Evolutionary conservation across 2,113 vertebrate species (phyloP).

Genomic region (Chaetodon auriga): DNA sequence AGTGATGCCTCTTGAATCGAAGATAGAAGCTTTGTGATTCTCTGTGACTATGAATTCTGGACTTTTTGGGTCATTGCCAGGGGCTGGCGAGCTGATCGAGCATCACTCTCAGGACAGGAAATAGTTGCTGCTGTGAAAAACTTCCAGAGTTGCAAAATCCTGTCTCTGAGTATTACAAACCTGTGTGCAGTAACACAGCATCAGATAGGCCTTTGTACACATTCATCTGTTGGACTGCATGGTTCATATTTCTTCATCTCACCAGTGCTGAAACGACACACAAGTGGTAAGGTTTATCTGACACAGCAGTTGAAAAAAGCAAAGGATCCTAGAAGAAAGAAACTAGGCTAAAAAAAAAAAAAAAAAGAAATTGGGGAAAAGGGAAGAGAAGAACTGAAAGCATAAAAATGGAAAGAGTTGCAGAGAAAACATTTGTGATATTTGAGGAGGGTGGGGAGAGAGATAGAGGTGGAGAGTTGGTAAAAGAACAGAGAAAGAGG

Average conservation of each 20-base stretch:
- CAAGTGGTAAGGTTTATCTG: background rate
- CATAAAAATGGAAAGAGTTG: background rate
- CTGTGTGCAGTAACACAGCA: background rate
- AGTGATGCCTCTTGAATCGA: too few relatives aligned
- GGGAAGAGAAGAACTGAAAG: background rate
- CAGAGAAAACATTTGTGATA: conserved; percentile 3
- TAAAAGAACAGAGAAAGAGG: background rate
- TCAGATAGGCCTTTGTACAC: too few relatives aligned
- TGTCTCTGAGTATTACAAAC: background rate
- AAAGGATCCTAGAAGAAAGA: background rate
- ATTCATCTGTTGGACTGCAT: background rate
- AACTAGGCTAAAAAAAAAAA: background rate
- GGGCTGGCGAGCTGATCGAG: too few relatives aligned
- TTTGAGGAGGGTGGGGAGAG: conserved; percentile 21
- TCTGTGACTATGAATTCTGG: too few relatives aligned
- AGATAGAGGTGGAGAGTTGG: background rate
- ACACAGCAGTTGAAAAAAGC: background rate
- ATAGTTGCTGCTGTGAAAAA: background rate
- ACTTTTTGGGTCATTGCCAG: too few relatives aligned
- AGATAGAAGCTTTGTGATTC: too few relatives aligned
- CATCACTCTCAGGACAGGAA: too few relatives aligned
- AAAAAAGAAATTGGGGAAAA: background rate
- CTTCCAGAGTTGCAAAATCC: background rate
- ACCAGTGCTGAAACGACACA: too few relatives aligned
- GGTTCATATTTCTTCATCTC: background rate